phyloP scores from a whole-genome alignment of 2,888 invertebrate genomes.

The Camptogramma bilineatum region DNA sequence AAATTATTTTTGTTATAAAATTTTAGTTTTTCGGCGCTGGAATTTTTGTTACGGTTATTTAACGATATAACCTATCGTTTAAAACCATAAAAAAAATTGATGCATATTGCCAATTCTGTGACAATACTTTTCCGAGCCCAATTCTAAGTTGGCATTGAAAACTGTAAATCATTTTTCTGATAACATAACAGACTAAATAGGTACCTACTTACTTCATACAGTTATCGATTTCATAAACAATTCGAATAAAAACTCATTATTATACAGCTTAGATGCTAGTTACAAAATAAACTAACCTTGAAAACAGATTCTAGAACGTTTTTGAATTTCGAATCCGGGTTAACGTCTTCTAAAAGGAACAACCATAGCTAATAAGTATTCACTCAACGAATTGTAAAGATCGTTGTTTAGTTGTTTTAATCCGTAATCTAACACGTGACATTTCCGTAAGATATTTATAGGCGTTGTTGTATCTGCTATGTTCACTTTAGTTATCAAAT shows the following conservation, averaged over 20 bases:
- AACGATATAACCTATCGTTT: too few relatives aligned
- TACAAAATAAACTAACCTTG: conserved; percentile 1
- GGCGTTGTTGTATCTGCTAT: neutral
- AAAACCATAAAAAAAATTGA: too few relatives aligned
- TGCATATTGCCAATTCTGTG: too few relatives aligned
- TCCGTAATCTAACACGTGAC: neutral
- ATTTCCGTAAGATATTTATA: neutral
- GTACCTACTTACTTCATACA: too few relatives aligned
- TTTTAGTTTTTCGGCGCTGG: too few relatives aligned
- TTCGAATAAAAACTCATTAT: neutral
- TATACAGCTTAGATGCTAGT: neutral
- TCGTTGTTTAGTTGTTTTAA: neutral
- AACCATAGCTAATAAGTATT: conserved; percentile 13
- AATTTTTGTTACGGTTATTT: too few relatives aligned
- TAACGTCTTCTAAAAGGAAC: conserved; percentile 13
- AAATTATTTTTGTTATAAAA: too few relatives aligned
- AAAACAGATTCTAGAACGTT: neutral
- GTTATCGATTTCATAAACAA: neutral
- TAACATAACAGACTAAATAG: too few relatives aligned
- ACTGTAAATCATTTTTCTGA: too few relatives aligned
- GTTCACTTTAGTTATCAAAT: too few relatives aligned
- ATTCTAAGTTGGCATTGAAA: neutral
- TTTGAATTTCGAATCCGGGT: conserved; percentile 20
- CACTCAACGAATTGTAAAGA: neutral
- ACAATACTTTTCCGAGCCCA: conserved; percentile 7